Conservation (phyloP, 2,797 vertebrate genomes). For the Thamnophis elegans region DNA sequence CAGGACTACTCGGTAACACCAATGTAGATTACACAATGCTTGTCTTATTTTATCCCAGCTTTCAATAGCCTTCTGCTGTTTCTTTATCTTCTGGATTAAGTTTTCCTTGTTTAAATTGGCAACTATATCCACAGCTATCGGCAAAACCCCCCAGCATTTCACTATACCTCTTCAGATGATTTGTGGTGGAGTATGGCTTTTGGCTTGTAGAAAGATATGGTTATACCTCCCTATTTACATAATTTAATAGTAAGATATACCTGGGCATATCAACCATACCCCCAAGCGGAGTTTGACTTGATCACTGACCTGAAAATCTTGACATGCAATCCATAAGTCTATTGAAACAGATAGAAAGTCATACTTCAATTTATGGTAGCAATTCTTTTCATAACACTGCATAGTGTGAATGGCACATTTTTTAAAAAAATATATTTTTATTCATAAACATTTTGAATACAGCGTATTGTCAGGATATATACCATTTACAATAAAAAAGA, state of each 20-base stretch:
- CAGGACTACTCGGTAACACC: neutral
- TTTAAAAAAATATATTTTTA: no score
- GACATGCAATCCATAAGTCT: neutral
- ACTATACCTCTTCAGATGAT: neutral
- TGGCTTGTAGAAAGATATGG: neutral
- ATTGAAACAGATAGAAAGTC: neutral
- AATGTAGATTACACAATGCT: neutral
- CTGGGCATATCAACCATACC: neutral
- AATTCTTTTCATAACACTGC: neutral
- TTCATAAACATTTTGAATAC: no score
- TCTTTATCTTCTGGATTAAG: neutral
- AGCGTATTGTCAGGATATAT: no score
- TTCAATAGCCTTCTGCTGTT: neutral
- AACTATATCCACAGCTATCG: neutral
- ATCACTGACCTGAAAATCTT: neutral
- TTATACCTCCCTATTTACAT: neutral
- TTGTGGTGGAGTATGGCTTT: neutral
- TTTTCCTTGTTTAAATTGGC: neutral
- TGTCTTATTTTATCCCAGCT: neutral
- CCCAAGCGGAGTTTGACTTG: neutral
- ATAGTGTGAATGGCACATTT: no score
- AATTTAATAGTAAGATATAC: neutral
- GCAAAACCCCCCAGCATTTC: neutral
- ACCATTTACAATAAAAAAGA: no score
- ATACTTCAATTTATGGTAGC: neutral